Evolutionary conservation across 1,140 invertebrate genomes (phyloP).

Genomic region (Aphelinus atriplicis): DNA sequence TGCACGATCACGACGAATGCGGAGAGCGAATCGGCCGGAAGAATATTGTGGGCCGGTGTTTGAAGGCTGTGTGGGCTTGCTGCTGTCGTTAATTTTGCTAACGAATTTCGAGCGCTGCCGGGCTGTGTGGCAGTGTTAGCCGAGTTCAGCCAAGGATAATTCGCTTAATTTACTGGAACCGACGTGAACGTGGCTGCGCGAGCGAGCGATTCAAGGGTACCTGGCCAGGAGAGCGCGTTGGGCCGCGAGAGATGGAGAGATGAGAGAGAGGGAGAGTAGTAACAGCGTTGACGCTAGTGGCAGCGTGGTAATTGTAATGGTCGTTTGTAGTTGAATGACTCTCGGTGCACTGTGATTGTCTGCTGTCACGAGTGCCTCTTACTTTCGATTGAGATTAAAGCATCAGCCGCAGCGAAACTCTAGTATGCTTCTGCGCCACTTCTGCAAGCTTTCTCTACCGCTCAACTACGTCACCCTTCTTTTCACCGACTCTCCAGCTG

Average conservation of each 20-base stretch:
- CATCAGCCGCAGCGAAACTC: constrained; percentile 21
- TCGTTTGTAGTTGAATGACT: constrained; percentile 62
- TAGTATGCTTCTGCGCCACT: constrained; percentile 14
- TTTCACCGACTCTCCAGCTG: background rate
- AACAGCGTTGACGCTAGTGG: constrained; percentile 9
- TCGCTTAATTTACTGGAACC: constrained; percentile 36
- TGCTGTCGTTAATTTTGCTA: constrained; percentile 21
- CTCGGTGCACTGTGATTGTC: constrained; percentile 52
- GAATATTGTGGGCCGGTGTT: background rate
- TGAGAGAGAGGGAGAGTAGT: constrained; percentile 21
- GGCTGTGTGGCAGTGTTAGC: background rate
- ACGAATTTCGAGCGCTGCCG: constrained; percentile 1
- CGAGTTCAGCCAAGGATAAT: constrained; percentile 18
- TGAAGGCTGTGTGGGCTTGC: background rate
- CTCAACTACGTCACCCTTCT: background rate
- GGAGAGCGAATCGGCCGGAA: constrained; percentile 1
- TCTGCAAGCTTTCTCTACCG: background rate
- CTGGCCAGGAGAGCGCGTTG: constrained; percentile 26
- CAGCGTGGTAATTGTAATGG: constrained; percentile 57
- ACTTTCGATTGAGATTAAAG: constrained; percentile 51
- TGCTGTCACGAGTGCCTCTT: constrained; percentile 52
- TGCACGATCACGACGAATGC: background rate
- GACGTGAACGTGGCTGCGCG: background rate
- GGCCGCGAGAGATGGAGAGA: no score
- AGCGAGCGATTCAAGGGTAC: constrained; percentile 3